These are phyloP conservation scores for Neodontobutis hainanensis DNA, from an alignment of 2,113 vertebrate species.

Conservation along the genomic window DNA sequence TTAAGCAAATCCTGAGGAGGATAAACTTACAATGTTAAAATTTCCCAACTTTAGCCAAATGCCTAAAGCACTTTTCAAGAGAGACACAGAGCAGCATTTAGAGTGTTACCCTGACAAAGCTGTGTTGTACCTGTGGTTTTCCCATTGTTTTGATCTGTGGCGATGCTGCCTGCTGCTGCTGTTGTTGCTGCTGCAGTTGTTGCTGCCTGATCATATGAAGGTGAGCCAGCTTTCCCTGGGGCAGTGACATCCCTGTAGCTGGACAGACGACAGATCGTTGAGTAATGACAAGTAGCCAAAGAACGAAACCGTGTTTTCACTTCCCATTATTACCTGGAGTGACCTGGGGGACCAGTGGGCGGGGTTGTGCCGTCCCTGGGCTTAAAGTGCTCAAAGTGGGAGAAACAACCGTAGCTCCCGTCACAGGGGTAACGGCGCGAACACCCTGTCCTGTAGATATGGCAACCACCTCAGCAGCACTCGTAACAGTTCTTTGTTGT, in stretches of 20 bases:
- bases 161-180: slow-evolving; percentile 79
- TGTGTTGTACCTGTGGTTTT: slow-evolving; percentile 80
- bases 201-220: slow-evolving; percentile 89
- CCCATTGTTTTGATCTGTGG: slow-evolving; percentile 86
- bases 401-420: slow-evolving; percentile 84
- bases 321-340: slow-evolving; percentile 76
- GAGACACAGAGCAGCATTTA: not conserved
- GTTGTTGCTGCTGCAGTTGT: slow-evolving; percentile 80
- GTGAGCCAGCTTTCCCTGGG: slow-evolving; percentile 84
- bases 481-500: slow-evolving; percentile 82
- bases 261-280: slow-evolving; percentile 3
- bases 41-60: not conserved
- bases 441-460: slow-evolving; percentile 85
- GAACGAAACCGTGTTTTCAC: not conserved
- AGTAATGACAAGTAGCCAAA: not conserved
- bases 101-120: not conserved
- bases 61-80: not conserved
- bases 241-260: slow-evolving; percentile 83
- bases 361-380: slow-evolving; percentile 83
- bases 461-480: slow-evolving; percentile 85
- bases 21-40: slow-evolving; percentile 6
- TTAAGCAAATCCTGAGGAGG: slow-evolving; percentile 84
- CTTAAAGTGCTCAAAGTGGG: slow-evolving; percentile 85
- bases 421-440: slow-evolving; percentile 84
- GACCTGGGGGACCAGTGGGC: slow-evolving; percentile 85